phyloP scores from a whole-genome alignment of 2,797 vertebrate genomes.

The Lepilemur septentrionalis region DNA sequence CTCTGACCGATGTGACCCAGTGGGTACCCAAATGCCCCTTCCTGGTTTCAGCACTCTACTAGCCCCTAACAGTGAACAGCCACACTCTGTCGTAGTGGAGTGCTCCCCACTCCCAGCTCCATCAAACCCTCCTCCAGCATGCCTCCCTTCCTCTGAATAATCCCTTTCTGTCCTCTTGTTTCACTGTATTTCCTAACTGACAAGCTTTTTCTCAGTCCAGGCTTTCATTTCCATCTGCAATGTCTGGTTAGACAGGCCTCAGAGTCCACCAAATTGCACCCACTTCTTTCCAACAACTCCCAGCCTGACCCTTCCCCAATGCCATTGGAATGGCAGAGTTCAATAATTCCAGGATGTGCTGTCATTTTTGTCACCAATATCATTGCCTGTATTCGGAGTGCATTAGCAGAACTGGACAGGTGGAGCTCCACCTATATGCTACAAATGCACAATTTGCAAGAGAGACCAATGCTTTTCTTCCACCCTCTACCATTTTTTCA shows the following conservation, averaged over 20 bases:
- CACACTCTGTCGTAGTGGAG: not conserved
- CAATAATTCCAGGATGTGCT: constrained; percentile 65
- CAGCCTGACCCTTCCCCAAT: not conserved
- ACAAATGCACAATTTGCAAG: constrained; percentile 66
- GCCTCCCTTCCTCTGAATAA: constrained; percentile 79
- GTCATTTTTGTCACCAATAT: constrained; percentile 59
- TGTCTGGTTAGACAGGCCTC: constrained; percentile 81
- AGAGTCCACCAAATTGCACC: constrained; percentile 65
- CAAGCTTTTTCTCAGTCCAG: constrained; percentile 76
- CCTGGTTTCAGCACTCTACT: not conserved
- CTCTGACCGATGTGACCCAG: not conserved
- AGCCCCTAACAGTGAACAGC: constrained; percentile 43
- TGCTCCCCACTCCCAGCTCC: constrained; percentile 47
- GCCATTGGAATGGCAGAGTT: constrained; percentile 73
- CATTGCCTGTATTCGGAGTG: constrained; percentile 3
- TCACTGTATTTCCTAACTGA: constrained; percentile 80
- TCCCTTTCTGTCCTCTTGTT: constrained; percentile 74
- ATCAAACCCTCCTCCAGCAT: constrained; percentile 69
- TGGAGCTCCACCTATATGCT: constrained; percentile 61
- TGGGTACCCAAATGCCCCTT: not conserved
- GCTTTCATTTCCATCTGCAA: constrained; percentile 82
- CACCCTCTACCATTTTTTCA: constrained; percentile 20
- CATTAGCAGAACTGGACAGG: constrained; percentile 54
- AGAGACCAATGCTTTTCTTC: constrained; percentile 8
- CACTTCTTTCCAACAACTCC: not conserved